A percentile compares a stretch with the other conserved stretches of the same genome.
Evolutionary conservation across 2,888 invertebrate species (phyloP).

Genomic region (Platerodrilus igneus): DNA sequence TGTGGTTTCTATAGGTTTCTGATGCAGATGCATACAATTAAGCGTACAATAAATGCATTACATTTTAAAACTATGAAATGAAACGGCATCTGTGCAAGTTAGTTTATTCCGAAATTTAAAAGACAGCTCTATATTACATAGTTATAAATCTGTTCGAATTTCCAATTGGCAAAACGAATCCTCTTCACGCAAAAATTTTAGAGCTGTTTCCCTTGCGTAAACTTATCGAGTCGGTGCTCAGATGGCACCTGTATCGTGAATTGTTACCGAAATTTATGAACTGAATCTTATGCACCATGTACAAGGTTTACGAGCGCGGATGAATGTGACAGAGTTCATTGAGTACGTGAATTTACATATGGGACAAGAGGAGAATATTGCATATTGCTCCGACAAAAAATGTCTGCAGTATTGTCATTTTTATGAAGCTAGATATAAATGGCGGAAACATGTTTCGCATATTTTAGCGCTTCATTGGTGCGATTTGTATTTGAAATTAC

Average conservation of each 20-base stretch:
- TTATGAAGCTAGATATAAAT: conserved; percentile 7
- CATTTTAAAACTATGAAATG: too few relatives aligned
- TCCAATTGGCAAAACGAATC: conserved; percentile 4
- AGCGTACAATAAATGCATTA: too few relatives aligned
- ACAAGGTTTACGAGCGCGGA: conserved; percentile 20
- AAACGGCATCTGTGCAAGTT: too few relatives aligned
- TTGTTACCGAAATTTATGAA: conserved; percentile 23
- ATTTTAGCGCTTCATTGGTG: too few relatives aligned
- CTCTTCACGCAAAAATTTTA: conserved; percentile 20
- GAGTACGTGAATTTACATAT: conserved; percentile 21
- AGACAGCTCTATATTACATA: too few relatives aligned
- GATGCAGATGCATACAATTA: too few relatives aligned
- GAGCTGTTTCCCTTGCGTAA: conserved; percentile 15
- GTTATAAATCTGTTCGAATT: conserved; percentile 22
- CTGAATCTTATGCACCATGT: conserved; percentile 18
- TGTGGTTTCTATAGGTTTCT: too few relatives aligned
- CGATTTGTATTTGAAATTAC: too few relatives aligned
- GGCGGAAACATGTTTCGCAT: too few relatives aligned
- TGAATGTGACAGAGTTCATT: conserved; percentile 28
- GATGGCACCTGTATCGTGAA: conserved; percentile 26
- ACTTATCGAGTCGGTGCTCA: conserved; percentile 17
- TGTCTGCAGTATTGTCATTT: conserved; percentile 16
- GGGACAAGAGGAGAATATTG: conserved; percentile 23
- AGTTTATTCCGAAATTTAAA: too few relatives aligned
- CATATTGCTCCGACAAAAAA: conserved; percentile 19